A percentile compares a stretch with the other conserved stretches of the same genome.
phyloP scores from a whole-genome alignment of 1,140 invertebrate species.

The Conopomorpha cramerella region DNA sequence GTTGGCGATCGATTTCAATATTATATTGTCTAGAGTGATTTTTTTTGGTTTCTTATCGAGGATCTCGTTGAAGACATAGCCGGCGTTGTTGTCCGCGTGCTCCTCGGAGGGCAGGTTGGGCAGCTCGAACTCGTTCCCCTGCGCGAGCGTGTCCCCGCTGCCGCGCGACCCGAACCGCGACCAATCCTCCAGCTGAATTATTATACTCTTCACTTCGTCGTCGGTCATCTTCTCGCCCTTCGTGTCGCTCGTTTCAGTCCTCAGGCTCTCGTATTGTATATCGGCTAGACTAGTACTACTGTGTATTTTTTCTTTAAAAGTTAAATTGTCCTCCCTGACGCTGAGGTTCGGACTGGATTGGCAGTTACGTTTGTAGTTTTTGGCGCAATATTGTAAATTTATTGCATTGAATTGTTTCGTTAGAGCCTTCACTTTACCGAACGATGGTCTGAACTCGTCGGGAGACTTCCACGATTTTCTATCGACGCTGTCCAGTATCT shows the following conservation, averaged over 20 bases:
- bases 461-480: slow-evolving; percentile 67
- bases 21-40: slow-evolving; percentile 45
- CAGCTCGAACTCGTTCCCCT: slow-evolving; percentile 46
- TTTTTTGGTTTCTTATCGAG: slow-evolving; percentile 32
- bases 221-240: slow-evolving; percentile 45
- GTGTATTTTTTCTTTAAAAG: slow-evolving; percentile 22
- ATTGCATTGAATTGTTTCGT: slow-evolving; percentile 66
- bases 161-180: slow-evolving; percentile 57
- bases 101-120: slow-evolving; percentile 43
- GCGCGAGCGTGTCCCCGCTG: slow-evolving; percentile 43
- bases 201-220: slow-evolving; percentile 61
- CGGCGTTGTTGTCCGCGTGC: slow-evolving; percentile 19
- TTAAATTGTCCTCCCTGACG: too few species aligned
- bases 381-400: slow-evolving; percentile 46
- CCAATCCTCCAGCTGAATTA: slow-evolving; percentile 64
- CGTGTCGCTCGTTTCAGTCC: slow-evolving; percentile 30
- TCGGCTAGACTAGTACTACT: slow-evolving; percentile 40
- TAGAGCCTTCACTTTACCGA: slow-evolving; percentile 66
- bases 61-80: slow-evolving; percentile 36
- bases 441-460: slow-evolving; percentile 63
- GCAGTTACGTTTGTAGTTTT: slow-evolving; percentile 48
- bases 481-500: slow-evolving; percentile 39
- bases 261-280: slow-evolving; percentile 31
- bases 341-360: slow-evolving; percentile 55
- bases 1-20: slow-evolving; percentile 24